A percentile compares a stretch with the other conserved stretches of the same genome.
Evolutionary conservation across 2,113 vertebrate species (phyloP).

Genomic region (Gobiocypris rarus): DNA sequence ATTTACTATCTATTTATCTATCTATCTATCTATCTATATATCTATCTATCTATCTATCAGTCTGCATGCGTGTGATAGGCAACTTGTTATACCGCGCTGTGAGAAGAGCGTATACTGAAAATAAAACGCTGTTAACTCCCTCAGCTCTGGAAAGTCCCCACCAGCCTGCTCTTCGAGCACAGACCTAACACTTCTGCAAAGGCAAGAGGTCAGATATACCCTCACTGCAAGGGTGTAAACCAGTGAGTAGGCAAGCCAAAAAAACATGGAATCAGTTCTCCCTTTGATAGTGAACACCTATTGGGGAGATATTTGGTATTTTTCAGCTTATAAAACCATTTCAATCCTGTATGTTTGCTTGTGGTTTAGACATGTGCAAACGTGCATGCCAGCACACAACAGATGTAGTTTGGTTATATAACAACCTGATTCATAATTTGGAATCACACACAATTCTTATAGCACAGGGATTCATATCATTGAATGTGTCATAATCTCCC

Average conservation of each 20-base stretch:
- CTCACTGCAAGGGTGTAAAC: not conserved
- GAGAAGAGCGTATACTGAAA: not conserved
- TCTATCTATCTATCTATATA: not conserved
- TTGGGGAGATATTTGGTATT: constrained; percentile 9
- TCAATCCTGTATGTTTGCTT: not conserved
- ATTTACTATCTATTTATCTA: not conserved
- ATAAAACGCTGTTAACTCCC: constrained; percentile 13
- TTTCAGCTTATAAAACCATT: not conserved
- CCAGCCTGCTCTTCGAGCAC: not conserved
- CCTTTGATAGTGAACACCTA: constrained; percentile 12
- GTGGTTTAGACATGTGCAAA: not conserved
- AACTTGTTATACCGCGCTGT: not conserved
- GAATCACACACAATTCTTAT: not conserved
- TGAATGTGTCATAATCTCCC: not conserved
- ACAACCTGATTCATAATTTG: not conserved
- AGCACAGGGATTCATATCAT: not conserved
- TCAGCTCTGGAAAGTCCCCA: constrained; percentile 28
- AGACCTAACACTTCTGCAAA: not conserved
- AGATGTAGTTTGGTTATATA: not conserved
- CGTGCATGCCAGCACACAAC: not conserved
- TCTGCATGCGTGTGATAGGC: not conserved
- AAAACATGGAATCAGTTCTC: not conserved
- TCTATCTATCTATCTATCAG: not conserved
- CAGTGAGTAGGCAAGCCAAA: not conserved
- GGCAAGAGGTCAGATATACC: not conserved